These are phyloP conservation scores for Conus ventricosus DNA, from an alignment of 1,140 invertebrate species.

Conservation along the genomic window DNA sequence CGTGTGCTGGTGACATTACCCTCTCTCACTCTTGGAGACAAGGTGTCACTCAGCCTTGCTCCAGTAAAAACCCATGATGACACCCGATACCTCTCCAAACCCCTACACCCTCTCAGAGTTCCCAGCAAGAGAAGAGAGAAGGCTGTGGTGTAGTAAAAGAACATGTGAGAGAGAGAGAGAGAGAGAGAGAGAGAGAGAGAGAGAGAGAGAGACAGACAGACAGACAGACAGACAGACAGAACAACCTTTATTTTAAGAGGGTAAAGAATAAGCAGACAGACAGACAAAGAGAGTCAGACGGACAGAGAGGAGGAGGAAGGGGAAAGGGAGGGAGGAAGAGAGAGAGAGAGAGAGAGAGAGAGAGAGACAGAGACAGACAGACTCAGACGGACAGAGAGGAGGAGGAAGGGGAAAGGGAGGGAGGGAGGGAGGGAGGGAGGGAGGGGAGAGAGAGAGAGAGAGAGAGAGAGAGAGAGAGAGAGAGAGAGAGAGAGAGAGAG, in stretches of 20 bases:
- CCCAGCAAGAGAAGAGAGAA: background rate
- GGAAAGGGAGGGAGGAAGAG: background rate
- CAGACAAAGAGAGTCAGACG: too few relatives aligned
- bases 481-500: background rate
- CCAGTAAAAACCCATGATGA: too few relatives aligned
- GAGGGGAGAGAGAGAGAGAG: slow-evolving; percentile 12
- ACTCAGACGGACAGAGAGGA: too few relatives aligned
- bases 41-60: too few relatives aligned
- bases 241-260: too few relatives aligned
- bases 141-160: background rate
- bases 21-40: too few relatives aligned
- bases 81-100: too few relatives aligned
- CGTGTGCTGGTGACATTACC: too few relatives aligned
- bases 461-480: slow-evolving; percentile 6
- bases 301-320: background rate
- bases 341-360: background rate
- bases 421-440: background rate
- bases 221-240: too few relatives aligned
- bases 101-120: too few relatives aligned
- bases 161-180: background rate
- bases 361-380: background rate
- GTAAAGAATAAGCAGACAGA: too few relatives aligned
- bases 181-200: background rate
- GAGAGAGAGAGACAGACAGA: slow-evolving; percentile 9
- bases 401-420: background rate